A percentile compares a stretch with the other conserved stretches of the same genome.
phyloP scores from a whole-genome alignment of 2,113 vertebrate genomes.

The Miniopterus natalensis region DNA sequence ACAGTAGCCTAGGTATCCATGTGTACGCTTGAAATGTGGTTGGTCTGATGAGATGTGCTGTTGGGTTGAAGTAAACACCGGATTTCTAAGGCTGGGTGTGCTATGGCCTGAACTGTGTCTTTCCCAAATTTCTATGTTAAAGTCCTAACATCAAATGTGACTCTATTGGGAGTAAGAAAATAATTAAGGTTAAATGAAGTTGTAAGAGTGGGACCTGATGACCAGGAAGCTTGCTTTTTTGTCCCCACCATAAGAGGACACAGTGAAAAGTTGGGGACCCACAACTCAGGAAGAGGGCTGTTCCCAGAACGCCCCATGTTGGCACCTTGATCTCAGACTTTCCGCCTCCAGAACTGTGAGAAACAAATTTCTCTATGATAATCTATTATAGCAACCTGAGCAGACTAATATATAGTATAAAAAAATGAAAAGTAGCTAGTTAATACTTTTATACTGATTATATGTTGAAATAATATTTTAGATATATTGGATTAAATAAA shows the following conservation, averaged over 20 bases:
- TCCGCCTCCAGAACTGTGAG: not conserved
- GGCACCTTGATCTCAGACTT: not conserved
- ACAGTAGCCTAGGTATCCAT: not conserved
- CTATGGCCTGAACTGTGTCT: not conserved
- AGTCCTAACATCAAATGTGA: not conserved
- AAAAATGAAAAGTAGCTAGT: not conserved
- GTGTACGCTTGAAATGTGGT: not conserved
- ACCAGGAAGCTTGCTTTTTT: not conserved
- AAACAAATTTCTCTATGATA: not conserved
- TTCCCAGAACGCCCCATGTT: not conserved
- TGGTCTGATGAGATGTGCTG: not conserved
- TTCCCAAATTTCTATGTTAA: not conserved
- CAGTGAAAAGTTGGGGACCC: not conserved
- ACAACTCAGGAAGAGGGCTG: not conserved
- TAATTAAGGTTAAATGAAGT: not conserved
- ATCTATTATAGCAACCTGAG: not conserved
- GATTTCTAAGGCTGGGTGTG: not conserved
- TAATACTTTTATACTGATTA: not conserved
- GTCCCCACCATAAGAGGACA: not conserved
- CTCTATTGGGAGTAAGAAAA: not conserved
- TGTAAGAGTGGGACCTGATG: not conserved
- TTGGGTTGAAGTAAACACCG: not conserved
- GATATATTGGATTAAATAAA: not conserved
- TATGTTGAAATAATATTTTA: slow-evolving; percentile 6
- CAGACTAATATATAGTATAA: not conserved